Evolutionary conservation across 2,888 invertebrate genomes (phyloP), one percentile per base, ranked within the genome.

Genomic region (Diplolepis rosae): DNA sequence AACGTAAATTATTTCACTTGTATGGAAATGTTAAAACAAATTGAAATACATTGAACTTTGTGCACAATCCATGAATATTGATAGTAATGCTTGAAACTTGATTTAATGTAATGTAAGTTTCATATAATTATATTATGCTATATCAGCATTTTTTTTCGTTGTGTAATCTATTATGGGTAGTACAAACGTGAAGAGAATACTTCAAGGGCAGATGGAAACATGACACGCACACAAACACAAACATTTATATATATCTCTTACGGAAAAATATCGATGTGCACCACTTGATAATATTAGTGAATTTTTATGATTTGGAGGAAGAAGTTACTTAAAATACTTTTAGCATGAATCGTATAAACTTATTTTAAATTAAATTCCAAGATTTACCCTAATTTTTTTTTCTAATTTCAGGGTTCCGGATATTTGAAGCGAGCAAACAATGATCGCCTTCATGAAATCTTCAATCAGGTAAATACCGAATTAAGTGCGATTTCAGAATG

Each of bases 381-480:
- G 11, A 35, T 4, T 35, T 35, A 2, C 2, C 35, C 9, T 11
- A 4, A 4, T 9, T 3, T 22, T 22, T 52, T 13, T 50, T 50
- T 61, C 35, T 70, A 56, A 2, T 66, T 91, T 54, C 88, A 95
- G 96, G 94, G 94, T 90, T 93, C 94, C 89, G 95, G 95, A 89
- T 95, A 95, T 90, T 91, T 97, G 85, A 96, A 95, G 90, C 92
- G 98, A 88, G 98, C 98, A 73, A 95, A 95, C 87, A 93, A 94
- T 82, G 95, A 96, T 73, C 94, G 94, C 83, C 92, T 99, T 79
- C 93, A 93, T 89, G 95, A 95, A 82, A 94, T 99, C 88, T 99
- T 99, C 90, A 90, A 93, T 79, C 96, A 92, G 91, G 92, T 92
- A 85, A 56, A 39, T 61, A 35, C 30, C 54, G 4, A 52, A n/a